A percentile compares a stretch with the other conserved stretches of the same genome.
Evolutionary conservation across 2,797 vertebrate genomes (phyloP).

Genomic region (Schizothorax lantsangensis): DNA sequence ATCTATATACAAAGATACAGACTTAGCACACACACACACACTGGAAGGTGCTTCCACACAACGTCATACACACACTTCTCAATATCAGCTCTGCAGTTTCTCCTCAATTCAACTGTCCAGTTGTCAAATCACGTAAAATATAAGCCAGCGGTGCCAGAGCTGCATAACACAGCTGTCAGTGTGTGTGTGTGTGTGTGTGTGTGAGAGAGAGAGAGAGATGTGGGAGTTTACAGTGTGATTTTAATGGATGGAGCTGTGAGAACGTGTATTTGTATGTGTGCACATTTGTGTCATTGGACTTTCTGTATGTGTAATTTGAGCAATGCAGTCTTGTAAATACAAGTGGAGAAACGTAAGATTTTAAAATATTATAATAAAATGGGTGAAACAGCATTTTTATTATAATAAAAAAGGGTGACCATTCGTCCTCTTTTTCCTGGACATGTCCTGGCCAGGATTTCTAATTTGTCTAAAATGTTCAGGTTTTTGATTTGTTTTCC

Average conservation of each 20-base stretch:
- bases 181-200: conserved; percentile 58
- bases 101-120: conserved; percentile 81
- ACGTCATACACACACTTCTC: conserved; percentile 46
- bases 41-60: conserved; percentile 44
- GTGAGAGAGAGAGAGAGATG: neutral
- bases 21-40: conserved; percentile 63
- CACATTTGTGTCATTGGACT: neutral
- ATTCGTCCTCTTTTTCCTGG: neutral
- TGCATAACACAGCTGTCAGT: conserved; percentile 80
- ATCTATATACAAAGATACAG: conserved; percentile 52
- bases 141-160: conserved; percentile 78
- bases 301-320: neutral
- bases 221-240: neutral
- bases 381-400: neutral
- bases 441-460: neutral
- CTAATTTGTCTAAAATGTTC: neutral
- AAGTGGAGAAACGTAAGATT: neutral
- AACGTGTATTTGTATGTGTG: neutral
- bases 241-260: conserved; percentile 50
- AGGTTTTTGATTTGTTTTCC: neutral
- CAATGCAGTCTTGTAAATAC: neutral
- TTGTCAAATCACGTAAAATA: conserved; percentile 87
- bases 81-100: conserved; percentile 69
- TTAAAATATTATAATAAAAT: neutral
- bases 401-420: neutral